Percentiles rank a stretch among this genome's conserved stretches.
These are phyloP conservation scores for Cromileptes altivelis DNA, from an alignment of 2,113 vertebrate genomes.

Conservation along the genomic window DNA sequence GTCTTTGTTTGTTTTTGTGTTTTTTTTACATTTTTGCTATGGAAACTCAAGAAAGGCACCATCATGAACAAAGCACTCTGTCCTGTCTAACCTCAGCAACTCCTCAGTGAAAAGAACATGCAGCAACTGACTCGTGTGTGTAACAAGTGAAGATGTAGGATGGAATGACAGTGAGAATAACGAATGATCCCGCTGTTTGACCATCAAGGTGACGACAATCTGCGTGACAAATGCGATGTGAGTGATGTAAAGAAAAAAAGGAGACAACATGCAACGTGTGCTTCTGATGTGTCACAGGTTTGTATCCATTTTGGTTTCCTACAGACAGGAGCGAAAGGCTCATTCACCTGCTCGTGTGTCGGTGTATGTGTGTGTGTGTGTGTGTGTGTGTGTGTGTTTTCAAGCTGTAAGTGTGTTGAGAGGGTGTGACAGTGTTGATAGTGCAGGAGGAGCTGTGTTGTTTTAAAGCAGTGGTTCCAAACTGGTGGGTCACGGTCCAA, in stretches of 20 bases:
- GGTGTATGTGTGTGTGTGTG: slow-evolving; percentile 9
- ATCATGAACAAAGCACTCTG: slow-evolving; percentile 68
- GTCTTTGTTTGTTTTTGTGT: neutral
- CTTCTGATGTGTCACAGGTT: slow-evolving; percentile 48
- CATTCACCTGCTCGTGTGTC: slow-evolving; percentile 28
- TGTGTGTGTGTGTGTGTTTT: slow-evolving; percentile 15
- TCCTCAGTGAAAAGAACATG: slow-evolving; percentile 40
- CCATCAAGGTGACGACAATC: neutral
- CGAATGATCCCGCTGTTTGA: slow-evolving; percentile 9
- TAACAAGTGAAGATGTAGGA: neutral
- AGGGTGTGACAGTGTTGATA: slow-evolving; percentile 21
- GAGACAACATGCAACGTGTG: slow-evolving; percentile 58
- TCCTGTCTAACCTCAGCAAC: slow-evolving; percentile 21
- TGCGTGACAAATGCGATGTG: neutral
- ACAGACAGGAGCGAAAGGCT: slow-evolving; percentile 39
- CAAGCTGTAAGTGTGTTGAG: neutral
- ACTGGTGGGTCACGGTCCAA: neutral
- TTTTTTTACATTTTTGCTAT: slow-evolving; percentile 18
- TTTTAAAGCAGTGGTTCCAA: neutral
- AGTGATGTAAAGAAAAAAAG: neutral
- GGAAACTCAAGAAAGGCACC: slow-evolving; percentile 78
- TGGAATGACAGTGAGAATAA: neutral
- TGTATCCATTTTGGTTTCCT: slow-evolving; percentile 44
- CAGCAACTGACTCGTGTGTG: slow-evolving; percentile 30
- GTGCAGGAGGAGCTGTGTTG: slow-evolving; percentile 32